phyloP scores from a whole-genome alignment of 2,888 invertebrate genomes.

The Dasypogon diadema region DNA sequence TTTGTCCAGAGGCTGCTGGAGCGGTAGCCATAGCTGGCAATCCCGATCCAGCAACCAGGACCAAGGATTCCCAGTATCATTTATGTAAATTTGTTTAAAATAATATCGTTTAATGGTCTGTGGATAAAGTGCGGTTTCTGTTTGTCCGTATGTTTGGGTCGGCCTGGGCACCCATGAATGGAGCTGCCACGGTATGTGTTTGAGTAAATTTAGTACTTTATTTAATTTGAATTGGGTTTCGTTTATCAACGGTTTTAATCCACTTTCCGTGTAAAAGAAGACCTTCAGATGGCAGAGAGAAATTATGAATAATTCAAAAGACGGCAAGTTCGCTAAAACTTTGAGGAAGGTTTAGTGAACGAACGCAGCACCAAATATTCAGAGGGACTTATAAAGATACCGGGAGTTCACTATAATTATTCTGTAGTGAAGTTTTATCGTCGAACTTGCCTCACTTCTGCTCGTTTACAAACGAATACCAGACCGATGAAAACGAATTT shows the following conservation, averaged over 20 bases:
- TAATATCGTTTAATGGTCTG: conserved; percentile 50
- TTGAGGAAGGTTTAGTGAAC: conserved; percentile 14
- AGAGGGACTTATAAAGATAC: conserved; percentile 32
- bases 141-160: conserved; percentile 16
- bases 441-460: conserved; percentile 11
- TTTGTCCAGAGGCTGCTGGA: not conserved
- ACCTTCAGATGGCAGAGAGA: conserved; percentile 43
- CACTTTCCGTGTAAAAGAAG: conserved; percentile 48
- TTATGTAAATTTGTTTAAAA: conserved; percentile 51
- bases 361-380: not conserved
- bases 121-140: conserved; percentile 44
- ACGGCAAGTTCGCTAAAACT: conserved; percentile 48
- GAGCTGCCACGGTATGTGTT: not conserved
- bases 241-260: conserved; percentile 46
- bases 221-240: conserved; percentile 50
- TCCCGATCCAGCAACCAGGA: conserved; percentile 4
- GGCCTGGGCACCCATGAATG: not conserved
- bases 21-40: not conserved
- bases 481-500: conserved; percentile 27
- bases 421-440: conserved; percentile 3
- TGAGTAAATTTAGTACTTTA: conserved; percentile 48
- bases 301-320: conserved; percentile 55
- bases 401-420: conserved; percentile 24
- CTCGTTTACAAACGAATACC: conserved; percentile 22
- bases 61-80: conserved; percentile 9